These are phyloP conservation scores for Phymastichus coffea DNA, from an alignment of 1,140 invertebrate genomes.

Conservation along the genomic window DNA sequence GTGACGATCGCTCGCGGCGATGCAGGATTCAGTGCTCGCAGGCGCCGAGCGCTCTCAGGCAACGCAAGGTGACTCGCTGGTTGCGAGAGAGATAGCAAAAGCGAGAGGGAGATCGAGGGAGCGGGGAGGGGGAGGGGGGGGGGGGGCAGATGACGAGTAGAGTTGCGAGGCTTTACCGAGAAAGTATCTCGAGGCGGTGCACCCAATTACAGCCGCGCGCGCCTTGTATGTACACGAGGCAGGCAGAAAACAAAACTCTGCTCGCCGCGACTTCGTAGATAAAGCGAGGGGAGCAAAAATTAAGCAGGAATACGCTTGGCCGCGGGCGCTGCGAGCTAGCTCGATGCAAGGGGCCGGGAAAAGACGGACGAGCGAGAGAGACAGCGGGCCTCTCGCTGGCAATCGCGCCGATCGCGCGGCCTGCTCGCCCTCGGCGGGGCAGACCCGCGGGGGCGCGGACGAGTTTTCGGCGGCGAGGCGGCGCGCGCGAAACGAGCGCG, in stretches of 20 bases:
- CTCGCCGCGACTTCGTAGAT: neutral
- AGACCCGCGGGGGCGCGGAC: neutral
- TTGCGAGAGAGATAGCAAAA: neutral
- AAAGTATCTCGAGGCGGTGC: no score
- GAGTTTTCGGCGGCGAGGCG: neutral
- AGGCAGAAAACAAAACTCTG: constrained; percentile 16
- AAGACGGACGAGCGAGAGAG: neutral
- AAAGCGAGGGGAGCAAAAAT: constrained; percentile 18
- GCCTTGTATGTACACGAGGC: neutral
- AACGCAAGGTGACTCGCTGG: neutral
- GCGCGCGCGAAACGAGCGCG: constrained; percentile 6
- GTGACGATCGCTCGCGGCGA: no score
- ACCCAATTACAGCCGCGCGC: no score
- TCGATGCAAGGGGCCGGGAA: neutral
- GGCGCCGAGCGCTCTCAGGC: neutral
- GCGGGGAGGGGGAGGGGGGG: neutral
- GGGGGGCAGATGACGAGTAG: no score
- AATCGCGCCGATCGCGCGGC: no score
- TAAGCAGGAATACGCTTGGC: constrained; percentile 24
- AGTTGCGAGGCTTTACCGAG: no score
- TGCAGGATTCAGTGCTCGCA: no score
- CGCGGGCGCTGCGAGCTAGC: neutral
- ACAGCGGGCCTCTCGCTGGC: no score
- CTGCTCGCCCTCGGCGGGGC: no score
- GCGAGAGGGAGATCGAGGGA: neutral